Evolutionary conservation across 1,140 invertebrate genomes (phyloP).

Genomic region (Ceratitis capitata): DNA sequence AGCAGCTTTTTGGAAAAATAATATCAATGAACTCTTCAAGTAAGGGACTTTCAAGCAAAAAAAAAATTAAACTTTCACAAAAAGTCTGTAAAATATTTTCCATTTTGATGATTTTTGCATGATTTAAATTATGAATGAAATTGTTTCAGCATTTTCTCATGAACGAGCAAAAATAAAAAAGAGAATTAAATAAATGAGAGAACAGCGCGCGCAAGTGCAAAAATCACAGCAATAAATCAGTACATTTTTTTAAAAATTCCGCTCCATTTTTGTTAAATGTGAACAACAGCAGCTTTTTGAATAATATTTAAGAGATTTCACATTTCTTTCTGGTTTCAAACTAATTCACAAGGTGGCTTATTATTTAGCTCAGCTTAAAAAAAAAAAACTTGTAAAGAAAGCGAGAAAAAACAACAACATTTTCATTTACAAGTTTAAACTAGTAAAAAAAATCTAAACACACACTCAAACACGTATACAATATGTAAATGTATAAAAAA

Average conservation of each 20-base stretch:
- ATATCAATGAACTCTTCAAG: no score
- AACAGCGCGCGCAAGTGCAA: conserved; percentile 40
- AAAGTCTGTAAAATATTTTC: no score
- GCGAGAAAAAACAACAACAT: not conserved
- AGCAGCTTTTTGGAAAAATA: no score
- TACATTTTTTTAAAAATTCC: conserved; percentile 44
- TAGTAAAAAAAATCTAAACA: not conserved
- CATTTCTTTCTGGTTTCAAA: not conserved
- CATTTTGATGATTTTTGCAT: no score
- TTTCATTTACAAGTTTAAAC: not conserved
- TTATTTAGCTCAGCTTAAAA: not conserved
- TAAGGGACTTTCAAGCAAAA: no score
- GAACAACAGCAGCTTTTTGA: not conserved
- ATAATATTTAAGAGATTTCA: not conserved
- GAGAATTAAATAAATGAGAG: conserved; percentile 41
- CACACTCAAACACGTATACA: not conserved
- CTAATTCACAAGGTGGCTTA: not conserved
- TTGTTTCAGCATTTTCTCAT: not conserved
- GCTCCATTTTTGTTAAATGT: conserved; percentile 41
- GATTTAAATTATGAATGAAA: no score
- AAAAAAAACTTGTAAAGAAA: conserved; percentile 12
- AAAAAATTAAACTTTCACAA: no score
- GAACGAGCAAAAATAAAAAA: not conserved
- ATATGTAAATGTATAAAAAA: conserved; percentile 3
- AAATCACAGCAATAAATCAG: conserved; percentile 46